phyloP scores from a whole-genome alignment of 1,140 invertebrate genomes.

The Daktulosphaira vitifoliae region DNA sequence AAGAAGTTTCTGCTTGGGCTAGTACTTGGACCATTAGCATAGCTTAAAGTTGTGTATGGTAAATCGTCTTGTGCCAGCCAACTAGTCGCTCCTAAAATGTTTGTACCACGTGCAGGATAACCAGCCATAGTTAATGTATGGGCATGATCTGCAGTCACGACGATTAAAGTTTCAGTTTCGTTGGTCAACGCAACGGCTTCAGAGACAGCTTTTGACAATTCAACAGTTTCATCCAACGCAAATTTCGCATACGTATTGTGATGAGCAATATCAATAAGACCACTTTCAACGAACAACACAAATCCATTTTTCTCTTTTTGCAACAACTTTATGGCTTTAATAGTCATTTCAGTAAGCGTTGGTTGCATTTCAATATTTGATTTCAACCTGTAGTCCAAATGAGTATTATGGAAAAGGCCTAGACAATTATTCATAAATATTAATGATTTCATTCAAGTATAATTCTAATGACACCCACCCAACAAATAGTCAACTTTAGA shows the following conservation, averaged over 20 bases:
- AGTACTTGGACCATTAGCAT: slow-evolving; percentile 62
- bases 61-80: slow-evolving; percentile 48
- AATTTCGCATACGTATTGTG: slow-evolving; percentile 55
- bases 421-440: slow-evolving; percentile 37
- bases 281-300: slow-evolving; percentile 60
- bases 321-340: slow-evolving; percentile 65
- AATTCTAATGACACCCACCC: too few species aligned
- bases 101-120: slow-evolving; percentile 58
- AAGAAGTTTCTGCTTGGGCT: slow-evolving; percentile 46
- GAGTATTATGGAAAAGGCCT: slow-evolving; percentile 38
- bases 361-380: slow-evolving; percentile 47
- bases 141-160: slow-evolving; percentile 56
- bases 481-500: slow-evolving; percentile 48
- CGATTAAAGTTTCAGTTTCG: slow-evolving; percentile 52
- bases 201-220: slow-evolving; percentile 56
- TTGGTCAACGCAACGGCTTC: slow-evolving; percentile 21
- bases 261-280: slow-evolving; percentile 56
- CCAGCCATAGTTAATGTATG: slow-evolving; percentile 44
- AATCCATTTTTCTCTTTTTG: slow-evolving; percentile 58
- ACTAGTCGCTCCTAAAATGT: slow-evolving; percentile 50
- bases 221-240: slow-evolving; percentile 59
- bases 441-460: too few species aligned
- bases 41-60: slow-evolving; percentile 62
- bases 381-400: slow-evolving; percentile 44
- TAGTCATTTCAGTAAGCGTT: slow-evolving; percentile 67